A percentile compares a stretch with the other conserved stretches of the same genome.
These are phyloP conservation scores for Pinna nobilis DNA, from an alignment of 1,140 invertebrate species.

Conservation along the genomic window DNA sequence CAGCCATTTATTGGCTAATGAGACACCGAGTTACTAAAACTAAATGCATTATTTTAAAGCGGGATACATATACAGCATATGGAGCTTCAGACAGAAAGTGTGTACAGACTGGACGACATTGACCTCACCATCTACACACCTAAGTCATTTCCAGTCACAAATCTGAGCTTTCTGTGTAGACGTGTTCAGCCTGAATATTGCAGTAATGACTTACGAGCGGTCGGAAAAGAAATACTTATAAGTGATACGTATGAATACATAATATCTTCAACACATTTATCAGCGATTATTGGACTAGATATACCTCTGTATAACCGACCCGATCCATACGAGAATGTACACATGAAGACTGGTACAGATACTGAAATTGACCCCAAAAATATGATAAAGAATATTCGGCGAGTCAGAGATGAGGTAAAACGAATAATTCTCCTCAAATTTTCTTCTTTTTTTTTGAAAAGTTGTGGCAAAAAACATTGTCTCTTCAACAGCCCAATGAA, in stretches of 20 bases:
- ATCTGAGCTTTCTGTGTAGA: slow-evolving; percentile 40
- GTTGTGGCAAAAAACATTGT: too few relatives aligned
- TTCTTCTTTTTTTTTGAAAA: background rate
- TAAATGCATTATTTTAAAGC: slow-evolving; percentile 24
- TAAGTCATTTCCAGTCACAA: slow-evolving; percentile 12
- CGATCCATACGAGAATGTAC: slow-evolving; percentile 38
- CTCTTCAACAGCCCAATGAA: too few relatives aligned
- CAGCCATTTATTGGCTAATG: too few relatives aligned
- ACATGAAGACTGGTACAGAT: slow-evolving; percentile 28
- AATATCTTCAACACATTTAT: slow-evolving; percentile 17
- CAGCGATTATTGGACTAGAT: slow-evolving; percentile 16
- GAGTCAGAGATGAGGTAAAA: slow-evolving; percentile 5
- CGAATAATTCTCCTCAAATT: background rate
- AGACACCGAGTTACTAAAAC: too few relatives aligned
- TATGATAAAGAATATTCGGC: background rate
- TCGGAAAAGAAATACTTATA: slow-evolving; percentile 35
- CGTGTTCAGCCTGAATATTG: slow-evolving; percentile 47
- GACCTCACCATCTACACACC: slow-evolving; percentile 40
- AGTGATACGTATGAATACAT: slow-evolving; percentile 42
- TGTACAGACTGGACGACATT: slow-evolving; percentile 12
- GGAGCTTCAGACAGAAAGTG: slow-evolving; percentile 33
- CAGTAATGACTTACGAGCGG: background rate
- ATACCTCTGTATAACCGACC: slow-evolving; percentile 29
- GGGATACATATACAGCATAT: slow-evolving; percentile 41
- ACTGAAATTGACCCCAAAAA: background rate